Evolutionary conservation across 2,113 vertebrate species (phyloP).

Genomic region (Plestiodon gilberti): DNA sequence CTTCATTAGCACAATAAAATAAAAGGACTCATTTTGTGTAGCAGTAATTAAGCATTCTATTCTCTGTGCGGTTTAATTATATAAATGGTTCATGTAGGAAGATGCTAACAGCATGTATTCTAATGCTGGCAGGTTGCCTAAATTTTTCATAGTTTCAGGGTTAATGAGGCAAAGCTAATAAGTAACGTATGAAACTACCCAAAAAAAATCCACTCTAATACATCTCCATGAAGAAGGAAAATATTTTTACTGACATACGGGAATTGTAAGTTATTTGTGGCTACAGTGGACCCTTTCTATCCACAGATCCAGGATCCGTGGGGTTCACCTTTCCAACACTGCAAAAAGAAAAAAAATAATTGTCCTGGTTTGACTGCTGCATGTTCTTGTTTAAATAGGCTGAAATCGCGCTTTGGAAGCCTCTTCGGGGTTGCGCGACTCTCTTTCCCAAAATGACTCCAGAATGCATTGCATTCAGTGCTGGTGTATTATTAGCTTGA

Average conservation of each 20-base stretch:
- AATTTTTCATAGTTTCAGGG: slow-evolving; percentile 10
- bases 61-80: slow-evolving; percentile 44
- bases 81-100: slow-evolving; percentile 6
- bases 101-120: slow-evolving; percentile 10
- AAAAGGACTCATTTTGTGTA: not conserved
- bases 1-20: not conserved
- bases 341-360: too few species aligned
- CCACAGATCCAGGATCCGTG: too few species aligned
- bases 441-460: too few species aligned
- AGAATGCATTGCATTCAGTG: too few species aligned
- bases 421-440: too few species aligned
- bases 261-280: slow-evolving; percentile 12
- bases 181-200: slow-evolving; percentile 2
- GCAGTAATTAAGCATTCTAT: slow-evolving; percentile 21
- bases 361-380: too few species aligned
- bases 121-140: slow-evolving; percentile 15
- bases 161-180: slow-evolving; percentile 44
- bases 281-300: too few species aligned
- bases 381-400: too few species aligned
- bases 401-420: too few species aligned
- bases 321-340: too few species aligned
- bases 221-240: not conserved
- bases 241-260: not conserved
- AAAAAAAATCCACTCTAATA: slow-evolving; percentile 6
- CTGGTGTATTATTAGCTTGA: too few species aligned